Conservation (phyloP, 30 jellyfish, hydroid and myxozoan genomes). For the Haliclystus octoradiatus region DNA sequence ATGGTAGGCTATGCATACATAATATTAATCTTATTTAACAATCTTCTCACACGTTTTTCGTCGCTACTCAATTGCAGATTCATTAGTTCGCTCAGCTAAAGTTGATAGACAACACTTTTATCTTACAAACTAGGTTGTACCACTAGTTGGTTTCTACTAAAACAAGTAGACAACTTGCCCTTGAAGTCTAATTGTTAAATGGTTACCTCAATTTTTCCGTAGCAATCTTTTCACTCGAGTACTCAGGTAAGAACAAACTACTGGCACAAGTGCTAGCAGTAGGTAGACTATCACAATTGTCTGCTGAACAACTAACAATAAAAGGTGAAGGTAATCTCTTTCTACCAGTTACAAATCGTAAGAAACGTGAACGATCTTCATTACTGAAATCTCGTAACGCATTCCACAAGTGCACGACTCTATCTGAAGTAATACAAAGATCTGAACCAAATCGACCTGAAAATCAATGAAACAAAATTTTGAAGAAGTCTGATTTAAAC, state of each 20-base stretch:
- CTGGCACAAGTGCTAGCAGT: constrained; percentile 95
- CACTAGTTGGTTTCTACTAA: too few relatives aligned
- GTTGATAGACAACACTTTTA: too few relatives aligned
- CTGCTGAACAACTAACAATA: constrained; percentile 48
- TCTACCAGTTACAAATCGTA: constrained; percentile 91
- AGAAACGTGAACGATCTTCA: constrained; percentile 65
- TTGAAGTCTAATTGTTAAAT: too few relatives aligned
- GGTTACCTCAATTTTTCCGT: constrained; percentile 69
- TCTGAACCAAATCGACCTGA: constrained; percentile 87
- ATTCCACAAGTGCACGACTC: constrained; percentile 65
- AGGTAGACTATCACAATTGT: constrained; percentile 50
- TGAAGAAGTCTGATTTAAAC: too few relatives aligned
- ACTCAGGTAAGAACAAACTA: constrained; percentile 68
- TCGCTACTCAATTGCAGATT: too few relatives aligned
- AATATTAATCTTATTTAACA: too few relatives aligned
- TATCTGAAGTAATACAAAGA: constrained; percentile 32
- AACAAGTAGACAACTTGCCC: too few relatives aligned
- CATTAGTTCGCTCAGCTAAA: too few relatives aligned
- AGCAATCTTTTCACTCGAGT: constrained; percentile 46
- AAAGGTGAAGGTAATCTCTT: constrained; percentile 78
- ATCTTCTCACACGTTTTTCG: too few relatives aligned
- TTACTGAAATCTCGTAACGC: constrained; percentile 45
- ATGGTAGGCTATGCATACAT: too few relatives aligned
- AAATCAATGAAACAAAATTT: neutral
- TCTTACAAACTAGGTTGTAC: too few relatives aligned